Percentiles rank a stretch among this genome's conserved stretches.
Conservation (phyloP, 92 coral and sea anemone species). For the Paramuricea clavata region DNA sequence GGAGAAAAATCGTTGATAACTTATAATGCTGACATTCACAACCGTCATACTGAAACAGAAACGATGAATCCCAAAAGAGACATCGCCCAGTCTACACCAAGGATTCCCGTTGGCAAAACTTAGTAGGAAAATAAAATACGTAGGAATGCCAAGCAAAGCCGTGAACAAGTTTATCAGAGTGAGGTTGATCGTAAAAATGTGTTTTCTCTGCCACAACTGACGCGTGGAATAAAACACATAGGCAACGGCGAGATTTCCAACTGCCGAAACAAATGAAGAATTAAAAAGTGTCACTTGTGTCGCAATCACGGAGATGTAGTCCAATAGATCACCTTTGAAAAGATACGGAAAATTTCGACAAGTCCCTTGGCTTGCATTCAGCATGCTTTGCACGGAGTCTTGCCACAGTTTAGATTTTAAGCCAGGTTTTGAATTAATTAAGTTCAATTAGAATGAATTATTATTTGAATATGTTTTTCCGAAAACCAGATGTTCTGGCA, state of each 20-base stretch:
- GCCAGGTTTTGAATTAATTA: not conserved
- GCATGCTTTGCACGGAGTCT: not conserved
- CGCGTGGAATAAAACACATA: slow-evolving; percentile 18
- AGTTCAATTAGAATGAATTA: not conserved
- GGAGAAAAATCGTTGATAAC: slow-evolving; percentile 9
- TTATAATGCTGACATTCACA: not conserved
- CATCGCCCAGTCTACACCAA: not conserved
- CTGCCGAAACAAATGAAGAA: not conserved
- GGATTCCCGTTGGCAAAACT: not conserved
- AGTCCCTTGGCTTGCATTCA: not conserved
- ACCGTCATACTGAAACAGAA: slow-evolving; percentile 13
- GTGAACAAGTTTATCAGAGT: not conserved
- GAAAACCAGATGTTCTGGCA: not conserved
- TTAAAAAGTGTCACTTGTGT: not conserved
- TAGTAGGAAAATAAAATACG: not conserved
- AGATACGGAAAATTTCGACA: not conserved
- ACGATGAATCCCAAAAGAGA: not conserved
- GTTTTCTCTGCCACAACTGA: slow-evolving; percentile 1
- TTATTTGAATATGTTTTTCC: not conserved
- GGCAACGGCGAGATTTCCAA: not conserved
- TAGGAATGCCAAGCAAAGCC: not conserved
- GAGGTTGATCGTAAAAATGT: slow-evolving; percentile 6
- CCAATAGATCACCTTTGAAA: not conserved
- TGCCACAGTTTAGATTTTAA: not conserved
- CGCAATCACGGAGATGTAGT: not conserved